Conservation (phyloP, 2,797 vertebrate genomes). For the Xerus rutilus region DNA sequence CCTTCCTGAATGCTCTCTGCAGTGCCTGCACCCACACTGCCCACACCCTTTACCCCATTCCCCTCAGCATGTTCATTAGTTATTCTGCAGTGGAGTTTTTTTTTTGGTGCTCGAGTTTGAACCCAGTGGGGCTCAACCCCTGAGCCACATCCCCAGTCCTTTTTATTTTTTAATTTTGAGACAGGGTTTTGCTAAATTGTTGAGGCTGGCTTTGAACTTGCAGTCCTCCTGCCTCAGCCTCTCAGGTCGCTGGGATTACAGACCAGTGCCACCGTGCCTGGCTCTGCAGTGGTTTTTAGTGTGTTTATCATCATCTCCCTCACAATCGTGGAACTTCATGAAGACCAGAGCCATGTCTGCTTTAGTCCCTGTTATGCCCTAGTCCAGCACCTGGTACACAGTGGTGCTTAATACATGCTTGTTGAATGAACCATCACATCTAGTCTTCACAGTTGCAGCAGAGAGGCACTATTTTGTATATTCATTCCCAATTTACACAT, state of each 20-base stretch:
- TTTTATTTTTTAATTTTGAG: no score
- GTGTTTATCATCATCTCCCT: not conserved
- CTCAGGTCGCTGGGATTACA: no score
- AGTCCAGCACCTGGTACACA: not conserved
- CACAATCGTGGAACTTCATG: fast-evolving
- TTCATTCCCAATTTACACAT: not conserved
- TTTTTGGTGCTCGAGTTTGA: no score
- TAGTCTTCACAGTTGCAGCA: not conserved
- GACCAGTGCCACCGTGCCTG: no score
- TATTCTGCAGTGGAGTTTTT: not conserved
- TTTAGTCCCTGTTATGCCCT: not conserved
- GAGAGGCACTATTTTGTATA: not conserved
- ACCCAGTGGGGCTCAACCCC: no score
- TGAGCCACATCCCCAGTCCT: no score
- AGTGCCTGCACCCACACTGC: fast-evolving
- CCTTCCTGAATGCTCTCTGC: no score
- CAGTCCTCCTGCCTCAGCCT: no score
- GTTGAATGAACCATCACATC: not conserved
- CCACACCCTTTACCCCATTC: fast-evolving
- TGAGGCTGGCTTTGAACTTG: no score
- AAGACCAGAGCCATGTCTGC: not conserved
- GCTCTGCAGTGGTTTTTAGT: not conserved
- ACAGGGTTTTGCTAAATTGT: no score
- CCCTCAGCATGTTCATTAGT: not conserved
- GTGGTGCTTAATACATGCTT: not conserved